A percentile compares a stretch with the other conserved stretches of the same genome.
phyloP scores from a whole-genome alignment of 2,888 invertebrate species.

The Nebria salina region DNA sequence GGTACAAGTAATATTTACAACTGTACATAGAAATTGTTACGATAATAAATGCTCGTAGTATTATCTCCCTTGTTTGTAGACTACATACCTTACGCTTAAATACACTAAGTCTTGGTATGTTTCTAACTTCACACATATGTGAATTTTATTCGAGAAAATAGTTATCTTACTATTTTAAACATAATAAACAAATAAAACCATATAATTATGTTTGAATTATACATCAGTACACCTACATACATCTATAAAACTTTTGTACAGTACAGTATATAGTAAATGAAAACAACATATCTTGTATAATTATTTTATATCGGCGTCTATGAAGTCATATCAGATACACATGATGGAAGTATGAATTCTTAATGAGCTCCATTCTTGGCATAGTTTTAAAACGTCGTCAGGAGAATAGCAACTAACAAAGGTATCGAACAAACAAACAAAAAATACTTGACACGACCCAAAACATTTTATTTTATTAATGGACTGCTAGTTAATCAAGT shows the following conservation, averaged over 20 bases:
- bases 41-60: too few species aligned
- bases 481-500: neutral
- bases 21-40: too few species aligned
- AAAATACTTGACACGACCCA: neutral
- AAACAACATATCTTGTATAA: neutral
- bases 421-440: neutral
- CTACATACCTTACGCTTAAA: too few species aligned
- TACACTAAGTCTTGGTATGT: too few species aligned
- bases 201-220: neutral
- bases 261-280: neutral
- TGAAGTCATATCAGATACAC: constrained; percentile 1
- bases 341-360: neutral
- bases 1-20: too few species aligned
- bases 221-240: neutral
- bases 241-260: neutral
- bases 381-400: neutral
- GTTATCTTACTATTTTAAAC: too few species aligned
- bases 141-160: too few species aligned
- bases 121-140: too few species aligned
- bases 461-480: neutral
- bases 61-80: too few species aligned
- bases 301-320: neutral
- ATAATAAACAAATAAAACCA: too few species aligned
- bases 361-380: neutral
- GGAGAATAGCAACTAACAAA: neutral